Conservation (phyloP, 2,888 invertebrate species). For the Pristionchus exspectatus region DNA sequence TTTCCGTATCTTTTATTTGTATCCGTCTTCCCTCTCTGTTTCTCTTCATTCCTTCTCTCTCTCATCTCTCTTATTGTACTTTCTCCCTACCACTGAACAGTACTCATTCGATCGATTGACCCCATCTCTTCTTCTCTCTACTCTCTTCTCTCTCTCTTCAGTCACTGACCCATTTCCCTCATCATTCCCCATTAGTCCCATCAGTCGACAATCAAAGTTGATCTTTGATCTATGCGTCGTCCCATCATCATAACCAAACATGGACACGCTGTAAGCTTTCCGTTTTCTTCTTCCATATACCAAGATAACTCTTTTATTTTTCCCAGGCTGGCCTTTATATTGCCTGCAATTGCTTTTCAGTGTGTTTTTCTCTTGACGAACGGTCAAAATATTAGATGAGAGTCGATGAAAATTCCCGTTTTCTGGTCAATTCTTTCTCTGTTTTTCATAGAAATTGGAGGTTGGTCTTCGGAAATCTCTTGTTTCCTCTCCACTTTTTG, state of each 20-base stretch:
- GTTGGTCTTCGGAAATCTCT: slow-evolving; percentile 58
- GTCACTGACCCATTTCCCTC: slow-evolving; percentile 14
- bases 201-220: not conserved
- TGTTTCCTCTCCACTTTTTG: slow-evolving; percentile 48
- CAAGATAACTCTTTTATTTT: slow-evolving; percentile 7
- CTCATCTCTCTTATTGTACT: slow-evolving; percentile 44
- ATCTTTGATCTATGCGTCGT: slow-evolving; percentile 21
- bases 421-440: not conserved
- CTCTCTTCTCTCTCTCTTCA: slow-evolving; percentile 40
- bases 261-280: not conserved
- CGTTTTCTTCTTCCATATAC: not conserved
- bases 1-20: not conserved
- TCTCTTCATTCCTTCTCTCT: slow-evolving; percentile 52
- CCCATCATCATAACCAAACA: slow-evolving; percentile 26
- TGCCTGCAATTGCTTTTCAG: slow-evolving; percentile 26
- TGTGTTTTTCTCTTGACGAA: slow-evolving; percentile 52
- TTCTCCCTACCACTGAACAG: slow-evolving; percentile 42
- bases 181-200: not conserved
- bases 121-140: slow-evolving; percentile 13
- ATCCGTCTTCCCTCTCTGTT: slow-evolving; percentile 47
- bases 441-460: slow-evolving; percentile 37
- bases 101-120: slow-evolving; percentile 42
- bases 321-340: not conserved
- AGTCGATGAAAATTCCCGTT: slow-evolving; percentile 10
- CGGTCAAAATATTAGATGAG: slow-evolving; percentile 53